Percentiles rank a stretch among this genome's conserved stretches.
Conservation (phyloP, 23 tunicate species). For the Styela clava region DNA sequence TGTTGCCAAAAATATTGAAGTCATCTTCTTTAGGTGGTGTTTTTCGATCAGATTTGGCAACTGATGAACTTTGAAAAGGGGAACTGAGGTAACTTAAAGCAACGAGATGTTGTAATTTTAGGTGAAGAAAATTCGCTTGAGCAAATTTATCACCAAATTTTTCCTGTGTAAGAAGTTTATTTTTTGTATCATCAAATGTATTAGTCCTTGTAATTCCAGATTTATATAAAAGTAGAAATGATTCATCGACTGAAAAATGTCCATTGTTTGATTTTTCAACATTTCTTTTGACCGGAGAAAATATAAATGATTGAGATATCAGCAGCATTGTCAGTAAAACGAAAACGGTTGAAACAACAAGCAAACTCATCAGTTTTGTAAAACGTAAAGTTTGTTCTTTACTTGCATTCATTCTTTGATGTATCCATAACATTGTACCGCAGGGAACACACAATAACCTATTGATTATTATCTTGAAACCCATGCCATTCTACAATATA, state of each 20-base stretch:
- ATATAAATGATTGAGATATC: background rate
- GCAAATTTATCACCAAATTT: conserved; percentile 25
- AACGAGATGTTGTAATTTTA: conserved; percentile 40
- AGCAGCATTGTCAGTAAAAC: background rate
- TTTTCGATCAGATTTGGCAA: background rate
- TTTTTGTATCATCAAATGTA: background rate
- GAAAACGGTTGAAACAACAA: background rate
- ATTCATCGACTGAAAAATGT: conserved; percentile 7
- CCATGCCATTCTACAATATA: background rate
- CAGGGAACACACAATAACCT: background rate
- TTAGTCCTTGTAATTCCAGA: background rate
- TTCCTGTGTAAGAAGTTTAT: background rate
- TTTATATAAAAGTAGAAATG: conserved; percentile 10
- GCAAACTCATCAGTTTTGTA: background rate
- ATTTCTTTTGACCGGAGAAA: conserved; percentile 2
- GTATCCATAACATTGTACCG: background rate
- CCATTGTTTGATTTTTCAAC: background rate
- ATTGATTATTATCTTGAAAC: background rate
- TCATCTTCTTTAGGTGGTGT: background rate
- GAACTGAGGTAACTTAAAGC: conserved; percentile 24
- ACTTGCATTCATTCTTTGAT: background rate
- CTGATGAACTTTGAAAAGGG: background rate
- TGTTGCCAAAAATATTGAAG: background rate
- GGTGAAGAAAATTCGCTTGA: conserved; percentile 32
- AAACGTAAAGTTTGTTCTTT: background rate